Conservation (phyloP, 2,113 vertebrate species). For the Syrmaticus mikado region DNA sequence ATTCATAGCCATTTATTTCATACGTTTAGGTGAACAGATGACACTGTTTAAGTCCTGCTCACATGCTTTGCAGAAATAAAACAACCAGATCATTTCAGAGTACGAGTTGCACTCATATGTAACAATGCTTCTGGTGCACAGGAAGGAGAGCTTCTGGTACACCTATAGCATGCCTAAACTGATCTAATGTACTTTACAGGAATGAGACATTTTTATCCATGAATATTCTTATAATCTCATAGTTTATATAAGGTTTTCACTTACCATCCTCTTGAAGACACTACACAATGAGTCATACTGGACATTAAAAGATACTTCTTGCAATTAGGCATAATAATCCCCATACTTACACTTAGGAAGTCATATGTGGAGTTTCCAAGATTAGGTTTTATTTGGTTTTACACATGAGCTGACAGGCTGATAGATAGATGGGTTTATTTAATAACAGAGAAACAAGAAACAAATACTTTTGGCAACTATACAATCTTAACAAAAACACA, state of each 20-base stretch:
- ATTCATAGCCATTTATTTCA: not conserved
- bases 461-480: not conserved
- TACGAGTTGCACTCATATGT: not conserved
- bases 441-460: not conserved
- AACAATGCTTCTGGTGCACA: rapidly evolving
- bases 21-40: not conserved
- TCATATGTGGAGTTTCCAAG: not conserved
- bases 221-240: not conserved
- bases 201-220: not conserved
- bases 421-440: not conserved
- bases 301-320: not conserved
- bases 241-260: not conserved
- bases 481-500: not conserved
- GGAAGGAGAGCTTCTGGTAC: not conserved
- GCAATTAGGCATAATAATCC: not conserved
- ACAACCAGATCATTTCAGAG: not conserved
- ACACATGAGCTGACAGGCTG: not conserved
- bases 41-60: not conserved
- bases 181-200: not conserved
- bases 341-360: not conserved
- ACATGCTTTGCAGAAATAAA: not conserved
- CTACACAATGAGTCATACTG: not conserved
- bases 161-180: not conserved
- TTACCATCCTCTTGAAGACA: not conserved
- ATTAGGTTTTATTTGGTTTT: not conserved